Base-by-base conservation (phyloP, 2,113 vertebrate species). In the Boulengeromyrus knoepffleri region DNA sequence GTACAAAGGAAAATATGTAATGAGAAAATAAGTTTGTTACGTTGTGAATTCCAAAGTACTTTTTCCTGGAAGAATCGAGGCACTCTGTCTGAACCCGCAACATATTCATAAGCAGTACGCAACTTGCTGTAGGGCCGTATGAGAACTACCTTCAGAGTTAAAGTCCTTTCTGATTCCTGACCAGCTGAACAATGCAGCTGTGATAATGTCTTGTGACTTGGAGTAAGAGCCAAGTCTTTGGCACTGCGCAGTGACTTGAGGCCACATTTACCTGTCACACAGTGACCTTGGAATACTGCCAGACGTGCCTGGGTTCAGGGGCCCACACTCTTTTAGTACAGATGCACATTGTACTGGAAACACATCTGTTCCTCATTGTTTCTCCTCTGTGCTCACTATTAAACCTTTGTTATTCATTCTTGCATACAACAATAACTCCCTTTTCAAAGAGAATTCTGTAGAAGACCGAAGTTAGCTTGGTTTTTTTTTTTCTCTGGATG, bases 311-410 rank as follows among this genome's bases (percentile, higher is more conserved):
- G 50, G 56, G 53, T 21, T 56, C 53, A 88, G 62, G 88, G 90
- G 89, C 74, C 46, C 88, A 85, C 83, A 56, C 39, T 89, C 87
- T 89, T 88, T 62, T 89, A 89, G 80, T 91, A 83, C 89, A 90
- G 88, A 92, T 91, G 90, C 66, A 53, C 62, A 85, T 42, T 86
- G 52, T 31, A 31, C 80, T 85, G 46, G 50, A 66, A 83, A 39
- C 88, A 93, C 93, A 93, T 93, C 92, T 93, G 93, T 89, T 92
- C 88, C 88, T 62, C 86, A 92, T 93, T 91, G 91, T 88, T 91
- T 89, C 53, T 66, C 88, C 58, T 90, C 90, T 36, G 56, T 52
- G 15, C 87, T 80, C 49, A 87, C 88, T 53, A 89, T 90, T 49
- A 87, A 90, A 89, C 91, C 89, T 91, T 92, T 91, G 86, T 90